Percentiles rank a stretch among this genome's conserved stretches.
Evolutionary conservation across 92 coral and sea anemone genomes (phyloP).

Genomic region (Actinernus sp.): DNA sequence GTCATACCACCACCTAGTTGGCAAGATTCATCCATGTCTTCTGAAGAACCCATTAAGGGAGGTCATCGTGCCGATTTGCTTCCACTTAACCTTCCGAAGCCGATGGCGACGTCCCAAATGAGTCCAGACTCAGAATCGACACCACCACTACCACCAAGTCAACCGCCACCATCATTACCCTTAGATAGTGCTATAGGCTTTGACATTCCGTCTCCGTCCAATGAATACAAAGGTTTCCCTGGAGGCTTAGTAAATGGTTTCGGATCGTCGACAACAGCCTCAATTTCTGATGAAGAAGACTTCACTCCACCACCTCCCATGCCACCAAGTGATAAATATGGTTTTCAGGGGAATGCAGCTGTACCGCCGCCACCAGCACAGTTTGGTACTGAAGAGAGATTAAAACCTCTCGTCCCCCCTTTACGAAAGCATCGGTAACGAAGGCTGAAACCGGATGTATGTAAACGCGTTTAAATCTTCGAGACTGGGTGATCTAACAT

Average conservation of each 20-base stretch:
- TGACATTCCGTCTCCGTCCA: slow-evolving; percentile 41
- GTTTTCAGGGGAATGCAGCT: neutral
- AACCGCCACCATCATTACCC: slow-evolving; percentile 70
- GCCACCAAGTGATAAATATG: slow-evolving; percentile 63
- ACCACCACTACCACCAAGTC: slow-evolving; percentile 69
- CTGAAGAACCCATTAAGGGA: neutral
- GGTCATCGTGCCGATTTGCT: slow-evolving; percentile 12
- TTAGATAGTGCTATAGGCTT: slow-evolving; percentile 4
- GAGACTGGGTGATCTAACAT: no score
- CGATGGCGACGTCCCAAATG: slow-evolving; percentile 14
- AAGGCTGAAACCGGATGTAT: no score
- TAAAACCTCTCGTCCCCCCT: slow-evolving; percentile 71
- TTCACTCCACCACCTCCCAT: slow-evolving; percentile 54
- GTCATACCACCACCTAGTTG: no score
- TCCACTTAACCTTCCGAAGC: slow-evolving; percentile 19
- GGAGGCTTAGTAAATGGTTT: slow-evolving; percentile 34
- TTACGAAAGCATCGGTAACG: slow-evolving; percentile 69
- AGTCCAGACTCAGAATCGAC: slow-evolving; percentile 27
- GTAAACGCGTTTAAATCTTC: no score
- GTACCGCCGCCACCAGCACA: slow-evolving; percentile 38
- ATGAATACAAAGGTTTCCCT: slow-evolving; percentile 9
- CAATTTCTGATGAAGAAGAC: slow-evolving; percentile 73
- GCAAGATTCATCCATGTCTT: no score
- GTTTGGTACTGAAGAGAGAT: slow-evolving; percentile 13
- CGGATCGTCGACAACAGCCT: neutral